phyloP scores from a whole-genome alignment of 2,113 vertebrate species.

The Sebastes schlegelii region DNA sequence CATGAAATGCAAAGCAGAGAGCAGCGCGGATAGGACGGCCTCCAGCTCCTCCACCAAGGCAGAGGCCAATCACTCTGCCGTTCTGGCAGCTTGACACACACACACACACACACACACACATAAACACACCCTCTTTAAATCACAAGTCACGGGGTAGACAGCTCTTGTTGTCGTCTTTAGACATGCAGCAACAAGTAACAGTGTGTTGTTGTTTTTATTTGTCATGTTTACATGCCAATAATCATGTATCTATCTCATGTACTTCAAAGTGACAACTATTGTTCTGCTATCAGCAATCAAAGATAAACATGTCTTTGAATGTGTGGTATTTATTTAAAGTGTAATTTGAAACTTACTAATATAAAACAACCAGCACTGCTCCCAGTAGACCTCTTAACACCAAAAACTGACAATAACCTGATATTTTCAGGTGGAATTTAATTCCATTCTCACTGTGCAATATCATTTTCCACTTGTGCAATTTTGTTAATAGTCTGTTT shows the following conservation, averaged over 20 bases:
- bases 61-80: constrained; percentile 60
- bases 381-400: too few species aligned
- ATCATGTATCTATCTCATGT: not conserved
- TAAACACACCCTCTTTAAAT: constrained; percentile 29
- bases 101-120: constrained; percentile 14
- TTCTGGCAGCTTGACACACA: constrained; percentile 13
- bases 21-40: constrained; percentile 53
- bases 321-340: not conserved
- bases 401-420: too few species aligned
- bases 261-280: not conserved
- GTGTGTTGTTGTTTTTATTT: not conserved
- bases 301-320: not conserved
- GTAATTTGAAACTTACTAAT: not conserved
- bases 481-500: too few species aligned
- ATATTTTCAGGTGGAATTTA: too few species aligned
- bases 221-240: not conserved
- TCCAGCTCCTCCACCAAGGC: constrained; percentile 38
- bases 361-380: not conserved
- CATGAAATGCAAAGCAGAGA: constrained; percentile 66
- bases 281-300: not conserved
- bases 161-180: constrained; percentile 37
- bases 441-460: too few species aligned
- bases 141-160: constrained; percentile 50
- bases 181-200: not conserved
- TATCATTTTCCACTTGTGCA: too few species aligned